These are phyloP conservation scores for Chymomyza costata DNA, from an alignment of 1,140 invertebrate genomes.

Conservation along the genomic window DNA sequence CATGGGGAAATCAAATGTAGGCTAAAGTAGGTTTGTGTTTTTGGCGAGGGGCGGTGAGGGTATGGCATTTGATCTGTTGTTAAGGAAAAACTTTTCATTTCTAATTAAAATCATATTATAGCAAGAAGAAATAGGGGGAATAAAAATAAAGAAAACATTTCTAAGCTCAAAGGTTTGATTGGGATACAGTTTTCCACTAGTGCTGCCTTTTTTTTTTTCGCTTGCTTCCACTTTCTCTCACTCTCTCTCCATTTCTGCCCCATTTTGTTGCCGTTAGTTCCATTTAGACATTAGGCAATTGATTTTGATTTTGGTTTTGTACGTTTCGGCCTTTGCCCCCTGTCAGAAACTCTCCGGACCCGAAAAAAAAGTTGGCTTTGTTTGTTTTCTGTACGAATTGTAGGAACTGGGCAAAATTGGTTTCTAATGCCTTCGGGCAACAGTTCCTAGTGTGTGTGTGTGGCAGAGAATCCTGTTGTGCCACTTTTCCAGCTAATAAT, in stretches of 20 bases:
- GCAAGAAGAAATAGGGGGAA: constrained; percentile 29
- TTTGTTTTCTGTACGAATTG: constrained; percentile 33
- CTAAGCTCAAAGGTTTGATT: constrained; percentile 48
- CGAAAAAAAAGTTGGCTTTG: constrained; percentile 37
- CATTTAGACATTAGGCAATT: constrained; percentile 36
- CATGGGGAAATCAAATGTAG: too few relatives aligned
- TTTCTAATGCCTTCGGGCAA: constrained; percentile 37
- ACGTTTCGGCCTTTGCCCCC: too few relatives aligned
- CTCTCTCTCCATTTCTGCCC: too few relatives aligned
- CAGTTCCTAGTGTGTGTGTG: neutral
- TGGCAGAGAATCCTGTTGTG: constrained; percentile 3
- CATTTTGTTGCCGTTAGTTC: constrained; percentile 7
- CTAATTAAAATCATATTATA: constrained; percentile 64
- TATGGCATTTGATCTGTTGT: too few relatives aligned
- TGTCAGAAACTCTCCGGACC: too few relatives aligned
- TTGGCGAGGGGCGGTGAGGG: too few relatives aligned
- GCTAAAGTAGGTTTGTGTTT: too few relatives aligned
- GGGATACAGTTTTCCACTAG: constrained; percentile 19
- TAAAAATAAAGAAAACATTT: constrained; percentile 38
- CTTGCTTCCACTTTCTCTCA: too few relatives aligned
- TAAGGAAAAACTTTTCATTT: constrained; percentile 30
- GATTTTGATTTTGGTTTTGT: constrained; percentile 51
- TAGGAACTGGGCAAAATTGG: too few relatives aligned
- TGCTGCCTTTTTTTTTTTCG: neutral
- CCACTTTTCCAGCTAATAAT: constrained; percentile 59